Evolutionary conservation across 2,113 vertebrate genomes (phyloP).

Genomic region (Phrynocephalus versicolor): DNA sequence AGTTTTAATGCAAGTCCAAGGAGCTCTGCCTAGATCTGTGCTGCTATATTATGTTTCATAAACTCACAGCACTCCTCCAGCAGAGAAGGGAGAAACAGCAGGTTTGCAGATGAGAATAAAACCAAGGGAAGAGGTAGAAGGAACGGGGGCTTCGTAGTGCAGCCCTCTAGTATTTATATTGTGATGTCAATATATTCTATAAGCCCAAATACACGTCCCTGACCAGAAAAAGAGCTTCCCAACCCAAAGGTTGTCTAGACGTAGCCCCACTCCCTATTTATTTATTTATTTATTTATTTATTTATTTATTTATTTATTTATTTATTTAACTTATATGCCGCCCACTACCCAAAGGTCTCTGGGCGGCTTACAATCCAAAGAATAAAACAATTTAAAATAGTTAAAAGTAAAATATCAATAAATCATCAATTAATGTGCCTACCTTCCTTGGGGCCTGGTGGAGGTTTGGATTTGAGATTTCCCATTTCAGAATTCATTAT

Average conservation of each 20-base stretch:
- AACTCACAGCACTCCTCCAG: not conserved
- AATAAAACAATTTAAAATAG: no score
- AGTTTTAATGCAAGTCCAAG: not conserved
- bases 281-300: no score
- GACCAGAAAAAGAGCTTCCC: not conserved
- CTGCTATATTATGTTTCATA: not conserved
- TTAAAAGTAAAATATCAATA: no score
- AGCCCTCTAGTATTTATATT: not conserved
- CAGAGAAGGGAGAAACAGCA: not conserved
- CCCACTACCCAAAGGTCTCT: no score
- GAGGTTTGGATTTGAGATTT: not conserved
- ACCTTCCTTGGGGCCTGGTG: not conserved
- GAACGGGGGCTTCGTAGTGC: no score
- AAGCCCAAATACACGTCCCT: not conserved
- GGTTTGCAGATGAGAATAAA: not conserved
- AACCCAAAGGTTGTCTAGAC: not conserved
- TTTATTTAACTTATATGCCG: no score
- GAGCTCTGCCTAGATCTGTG: not conserved
- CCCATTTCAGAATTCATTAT: not conserved
- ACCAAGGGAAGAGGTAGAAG: not conserved
- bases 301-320: no score
- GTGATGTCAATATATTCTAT: not conserved
- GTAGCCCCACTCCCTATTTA: no score
- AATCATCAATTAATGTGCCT: no score
- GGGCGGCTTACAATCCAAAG: no score